Base-by-base conservation (phyloP, 2,113 vertebrate species). In the Toxotes chatareus region DNA sequence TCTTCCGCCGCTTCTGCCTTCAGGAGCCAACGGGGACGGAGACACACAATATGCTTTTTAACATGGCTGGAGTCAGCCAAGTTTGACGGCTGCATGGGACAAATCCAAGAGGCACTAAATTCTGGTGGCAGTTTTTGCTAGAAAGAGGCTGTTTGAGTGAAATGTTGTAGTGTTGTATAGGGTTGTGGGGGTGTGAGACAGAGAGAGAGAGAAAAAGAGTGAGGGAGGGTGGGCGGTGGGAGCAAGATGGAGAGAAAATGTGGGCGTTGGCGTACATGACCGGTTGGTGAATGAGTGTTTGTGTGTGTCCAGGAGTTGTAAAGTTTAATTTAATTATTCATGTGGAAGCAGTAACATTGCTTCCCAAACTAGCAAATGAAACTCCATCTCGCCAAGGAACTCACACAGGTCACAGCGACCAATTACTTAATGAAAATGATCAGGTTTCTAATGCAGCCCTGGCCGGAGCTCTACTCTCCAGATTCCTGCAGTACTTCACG, bases 341-440 rank as follows among this genome's bases (percentile, higher is more conserved):
- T 89, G 82, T 86, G 88, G 85, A 90, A 89, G 90, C 87, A 84
- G 85, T 90, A 94, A 88, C 88, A 90, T 93, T 91, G 88, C 86
- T 92, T 92, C 89, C 90, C 87, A 92, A 93, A 93, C 89, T 59
- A 87, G 76, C 86, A 91, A 94, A 92, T 93, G 91, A 94, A 94
- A 94, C 92, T 86, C 88, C 91, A 93, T 93, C 93, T 94, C 79
- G 85, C 86, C 85, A 89, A 89, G 84, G 69, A 91, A 90, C 84
- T 89, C 83, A n/a, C 86, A 86, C 89, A 91, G 92, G 93, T 91
- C 94, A 92, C 79, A 62, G 74, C 73, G 55, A 91, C 86, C 92
- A 93, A 93, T 94, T 94, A 93, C 92, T 92, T 93, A 93, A 94
- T 94, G 92, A 94, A 93, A 93, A 91, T 88, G 89, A 93, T 94